Percentiles rank a stretch among this genome's conserved stretches.
Conservation (phyloP, 2,888 invertebrate species). For the Drosophila neonasuta region DNA sequence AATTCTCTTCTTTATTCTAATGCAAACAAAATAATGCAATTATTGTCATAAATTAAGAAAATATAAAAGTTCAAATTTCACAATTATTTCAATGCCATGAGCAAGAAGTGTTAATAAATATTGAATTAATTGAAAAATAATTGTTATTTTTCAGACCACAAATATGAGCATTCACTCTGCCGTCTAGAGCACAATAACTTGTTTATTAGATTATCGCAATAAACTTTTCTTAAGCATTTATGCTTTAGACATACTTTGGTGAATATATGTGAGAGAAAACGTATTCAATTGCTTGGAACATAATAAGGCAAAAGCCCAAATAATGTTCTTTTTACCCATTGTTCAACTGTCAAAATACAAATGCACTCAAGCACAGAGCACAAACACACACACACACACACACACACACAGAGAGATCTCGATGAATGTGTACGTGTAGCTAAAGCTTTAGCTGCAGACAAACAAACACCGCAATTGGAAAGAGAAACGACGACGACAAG, state of each 20-base stretch:
- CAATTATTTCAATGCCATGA: no score
- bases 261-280: neutral
- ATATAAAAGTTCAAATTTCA: no score
- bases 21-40: no score
- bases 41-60: no score
- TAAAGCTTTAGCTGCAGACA: constrained; percentile 14
- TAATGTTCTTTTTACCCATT: neutral
- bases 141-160: no score
- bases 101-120: no score
- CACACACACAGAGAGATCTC: neutral
- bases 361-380: constrained; percentile 28
- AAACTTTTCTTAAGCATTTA: no score
- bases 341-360: constrained; percentile 41
- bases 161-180: no score
- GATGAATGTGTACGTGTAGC: constrained; percentile 1
- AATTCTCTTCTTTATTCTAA: no score
- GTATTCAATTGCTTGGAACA: neutral
- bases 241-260: neutral
- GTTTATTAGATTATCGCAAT: no score
- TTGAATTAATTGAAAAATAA: no score
- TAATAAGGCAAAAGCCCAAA: neutral
- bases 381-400: neutral
- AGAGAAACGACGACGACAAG: constrained; percentile 42
- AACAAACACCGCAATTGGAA: constrained; percentile 40
- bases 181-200: no score